phyloP scores from a whole-genome alignment of 2,113 vertebrate genomes.

The Prochilodus magdalenae region DNA sequence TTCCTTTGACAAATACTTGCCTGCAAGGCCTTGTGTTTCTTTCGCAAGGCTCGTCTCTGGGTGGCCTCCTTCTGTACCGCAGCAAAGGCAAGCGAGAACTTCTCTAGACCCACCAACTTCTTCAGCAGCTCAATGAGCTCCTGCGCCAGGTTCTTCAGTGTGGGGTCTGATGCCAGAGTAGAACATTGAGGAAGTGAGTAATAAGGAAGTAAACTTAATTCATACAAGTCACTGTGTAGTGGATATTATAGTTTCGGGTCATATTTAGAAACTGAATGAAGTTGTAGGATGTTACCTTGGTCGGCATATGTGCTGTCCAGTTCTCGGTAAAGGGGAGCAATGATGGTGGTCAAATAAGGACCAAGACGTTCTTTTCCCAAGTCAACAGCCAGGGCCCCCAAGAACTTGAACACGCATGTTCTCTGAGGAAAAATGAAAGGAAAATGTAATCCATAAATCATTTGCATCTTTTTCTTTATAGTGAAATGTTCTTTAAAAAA shows the following conservation, averaged over 20 bases:
- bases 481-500: neutral
- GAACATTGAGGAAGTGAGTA: neutral
- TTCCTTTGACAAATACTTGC: slow-evolving; percentile 63
- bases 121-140: slow-evolving; percentile 95
- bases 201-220: neutral
- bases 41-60: slow-evolving; percentile 83
- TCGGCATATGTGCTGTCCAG: slow-evolving; percentile 95
- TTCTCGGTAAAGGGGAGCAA: slow-evolving; percentile 89
- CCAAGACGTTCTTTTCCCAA: slow-evolving; percentile 86
- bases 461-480: neutral
- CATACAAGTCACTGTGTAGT: neutral
- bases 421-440: slow-evolving; percentile 76
- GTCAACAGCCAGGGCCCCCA: slow-evolving; percentile 90
- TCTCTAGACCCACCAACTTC: slow-evolving; percentile 87
- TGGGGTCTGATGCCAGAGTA: slow-evolving; percentile 79
- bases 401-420: slow-evolving; percentile 94
- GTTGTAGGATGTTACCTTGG: slow-evolving; percentile 80
- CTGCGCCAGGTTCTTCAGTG: slow-evolving; percentile 92
- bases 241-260: neutral
- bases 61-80: slow-evolving; percentile 89
- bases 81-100: slow-evolving; percentile 89
- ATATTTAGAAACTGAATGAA: neutral
- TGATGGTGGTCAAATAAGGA: slow-evolving; percentile 86
- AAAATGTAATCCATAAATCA: neutral
- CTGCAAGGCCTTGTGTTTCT: slow-evolving; percentile 89